Evolutionary conservation across 2,113 vertebrate genomes (phyloP).

Genomic region (Ovibos moschatus): DNA sequence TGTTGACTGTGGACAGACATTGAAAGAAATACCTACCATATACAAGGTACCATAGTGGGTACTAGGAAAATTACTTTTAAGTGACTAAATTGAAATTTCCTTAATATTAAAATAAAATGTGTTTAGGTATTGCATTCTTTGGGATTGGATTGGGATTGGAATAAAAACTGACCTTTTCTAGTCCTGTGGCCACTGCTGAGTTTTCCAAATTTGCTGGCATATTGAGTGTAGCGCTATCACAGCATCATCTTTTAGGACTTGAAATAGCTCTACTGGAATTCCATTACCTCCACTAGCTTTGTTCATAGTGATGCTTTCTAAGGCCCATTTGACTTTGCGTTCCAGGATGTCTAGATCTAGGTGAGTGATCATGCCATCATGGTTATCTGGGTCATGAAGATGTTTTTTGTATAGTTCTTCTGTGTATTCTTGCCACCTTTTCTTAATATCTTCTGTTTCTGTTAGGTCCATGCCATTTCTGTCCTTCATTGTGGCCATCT

Average conservation of each 20-base stretch:
- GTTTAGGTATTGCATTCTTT: not conserved
- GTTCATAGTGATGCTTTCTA: not conserved
- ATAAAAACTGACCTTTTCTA: not conserved
- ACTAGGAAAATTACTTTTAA: not conserved
- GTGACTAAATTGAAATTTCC: not conserved
- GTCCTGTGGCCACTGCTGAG: not conserved
- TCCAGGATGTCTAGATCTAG: not conserved
- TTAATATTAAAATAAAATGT: not conserved
- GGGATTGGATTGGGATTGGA: not conserved
- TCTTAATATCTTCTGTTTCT: not conserved
- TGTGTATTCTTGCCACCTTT: not conserved
- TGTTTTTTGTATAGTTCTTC: not conserved
- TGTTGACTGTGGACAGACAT: not conserved
- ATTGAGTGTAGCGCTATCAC: not conserved
- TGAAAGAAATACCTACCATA: not conserved
- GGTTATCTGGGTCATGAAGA: not conserved
- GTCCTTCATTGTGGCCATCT: not conserved
- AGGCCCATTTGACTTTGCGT: not conserved
- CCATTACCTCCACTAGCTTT: not conserved
- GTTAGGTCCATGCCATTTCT: not conserved
- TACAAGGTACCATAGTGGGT: not conserved
- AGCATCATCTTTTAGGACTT: not conserved
- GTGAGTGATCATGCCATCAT: not conserved
- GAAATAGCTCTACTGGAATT: not conserved
- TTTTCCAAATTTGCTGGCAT: not conserved